Percentiles rank a stretch among this genome's conserved stretches.
These are phyloP conservation scores for Porites evermanni DNA, from an alignment of 92 coral and sea anemone species.

Conservation along the genomic window DNA sequence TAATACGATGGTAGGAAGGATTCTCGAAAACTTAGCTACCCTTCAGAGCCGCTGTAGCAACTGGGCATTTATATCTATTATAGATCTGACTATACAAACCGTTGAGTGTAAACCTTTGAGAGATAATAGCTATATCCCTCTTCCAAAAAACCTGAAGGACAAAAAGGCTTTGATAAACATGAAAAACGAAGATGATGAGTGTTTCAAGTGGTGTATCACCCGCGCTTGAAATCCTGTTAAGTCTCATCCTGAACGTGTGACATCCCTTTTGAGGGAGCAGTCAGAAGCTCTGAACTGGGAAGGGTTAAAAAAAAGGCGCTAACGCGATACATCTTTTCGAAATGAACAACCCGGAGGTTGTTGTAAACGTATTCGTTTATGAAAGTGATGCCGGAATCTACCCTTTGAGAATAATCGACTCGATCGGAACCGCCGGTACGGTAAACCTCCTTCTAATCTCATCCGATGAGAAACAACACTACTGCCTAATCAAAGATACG, in stretches of 20 bases:
- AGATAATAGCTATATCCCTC: slow-evolving; percentile 13
- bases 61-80: slow-evolving; percentile 36
- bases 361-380: slow-evolving; percentile 49
- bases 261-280: too few species aligned
- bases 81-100: slow-evolving; percentile 20
- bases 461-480: slow-evolving; percentile 5
- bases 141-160: slow-evolving; percentile 13
- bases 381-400: slow-evolving; percentile 3
- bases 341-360: slow-evolving; percentile 28
- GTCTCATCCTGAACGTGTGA: too few species aligned
- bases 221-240: slow-evolving; percentile 13
- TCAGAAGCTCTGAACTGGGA: neutral
- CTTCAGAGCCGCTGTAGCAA: slow-evolving; percentile 37
- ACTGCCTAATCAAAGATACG: neutral
- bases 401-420: slow-evolving; percentile 37
- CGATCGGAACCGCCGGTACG: neutral
- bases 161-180: slow-evolving; percentile 61
- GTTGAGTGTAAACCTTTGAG: slow-evolving; percentile 26
- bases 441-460: neutral
- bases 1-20: neutral
- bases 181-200: slow-evolving; percentile 52
- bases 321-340: slow-evolving; percentile 39
- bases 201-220: slow-evolving; percentile 61
- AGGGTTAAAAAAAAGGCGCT: slow-evolving; percentile 16
- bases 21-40: slow-evolving; percentile 21